Percentiles rank a stretch among this genome's conserved stretches.
These are phyloP conservation scores for Merops nubicus DNA, from an alignment of 2,113 vertebrate genomes.

Conservation along the genomic window DNA sequence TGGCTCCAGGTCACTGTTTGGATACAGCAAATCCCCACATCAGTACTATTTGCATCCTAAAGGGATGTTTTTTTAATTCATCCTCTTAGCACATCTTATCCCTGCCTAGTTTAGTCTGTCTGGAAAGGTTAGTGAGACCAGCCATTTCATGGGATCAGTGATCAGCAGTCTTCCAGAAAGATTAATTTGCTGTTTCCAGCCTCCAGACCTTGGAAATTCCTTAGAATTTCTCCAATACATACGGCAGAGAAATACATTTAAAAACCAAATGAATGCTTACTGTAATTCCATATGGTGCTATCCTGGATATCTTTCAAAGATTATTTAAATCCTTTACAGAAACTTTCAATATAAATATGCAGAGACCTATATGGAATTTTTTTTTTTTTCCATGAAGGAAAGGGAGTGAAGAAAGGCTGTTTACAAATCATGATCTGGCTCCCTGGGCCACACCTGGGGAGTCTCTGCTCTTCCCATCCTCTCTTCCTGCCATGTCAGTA, in stretches of 20 bases:
- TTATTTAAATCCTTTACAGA: background rate
- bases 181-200: background rate
- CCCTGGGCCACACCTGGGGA: background rate
- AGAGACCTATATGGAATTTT: background rate
- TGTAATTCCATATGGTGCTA: slow-evolving; percentile 29
- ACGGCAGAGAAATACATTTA: background rate
- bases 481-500: background rate
- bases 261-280: background rate
- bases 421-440: background rate
- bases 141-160: background rate
- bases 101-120: background rate
- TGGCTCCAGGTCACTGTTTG: background rate
- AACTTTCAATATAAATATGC: background rate
- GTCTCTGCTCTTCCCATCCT: background rate
- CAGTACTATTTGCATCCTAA: slow-evolving; percentile 13
- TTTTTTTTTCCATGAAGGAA: background rate
- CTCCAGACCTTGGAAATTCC: background rate
- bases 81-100: slow-evolving; percentile 35
- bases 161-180: background rate
- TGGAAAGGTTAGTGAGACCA: background rate
- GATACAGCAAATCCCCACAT: background rate
- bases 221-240: background rate
- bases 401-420: background rate
- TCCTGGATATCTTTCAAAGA: slow-evolving; percentile 11
- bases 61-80: background rate